Base-by-base conservation (phyloP, 2,113 vertebrate species). In the Egretta garzetta region DNA sequence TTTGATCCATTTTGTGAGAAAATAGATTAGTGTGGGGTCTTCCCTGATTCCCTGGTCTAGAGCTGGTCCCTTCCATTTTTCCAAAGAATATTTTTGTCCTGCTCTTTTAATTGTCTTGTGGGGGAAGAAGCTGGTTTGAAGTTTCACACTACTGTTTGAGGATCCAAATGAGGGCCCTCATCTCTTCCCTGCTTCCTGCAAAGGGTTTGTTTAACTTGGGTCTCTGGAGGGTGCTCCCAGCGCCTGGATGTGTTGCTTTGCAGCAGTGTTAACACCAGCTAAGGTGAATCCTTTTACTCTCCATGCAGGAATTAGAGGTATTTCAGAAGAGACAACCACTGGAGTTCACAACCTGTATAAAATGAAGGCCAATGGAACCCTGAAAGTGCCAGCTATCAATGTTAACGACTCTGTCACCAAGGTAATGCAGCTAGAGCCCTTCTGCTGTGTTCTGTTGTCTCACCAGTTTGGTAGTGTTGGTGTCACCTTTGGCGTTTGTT, bases 371-470 rank as follows among this genome's bases (percentile, higher is more conserved):
- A 99, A 92, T 0, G 99, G 99, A 26, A 98, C 99, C 14, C 98
- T 99, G 60, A 99, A 99, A 94, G 97, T 99, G 62, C 99, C 99
- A 18, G 99, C 99, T 85, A 99, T 99, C 97, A 99, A 99, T 5
- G 99, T 99, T 88, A 99, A 99, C 0, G 99, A 99, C 95, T 99
- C 99, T 0, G 99, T 99, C 94, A 99, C 99, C 27, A 99, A 99
- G 99, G 99, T 99, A 98, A 93, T 26, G 32, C 24, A 84, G 13
- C 15, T 21, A 20, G 22, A 80, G 52, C 19, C 10, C 16, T 82
- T 90, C 33, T 75, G 21, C 26, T 59, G 1, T 15, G 1, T 32
- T 86, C 45, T 74, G 9, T 45, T 71, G 9, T 58, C 56, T 56
- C 28, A 19, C 41, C 6, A 26, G 23, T 56, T 87, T 56, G 39